These are phyloP conservation scores for Danionella dracula DNA, from an alignment of 2,797 vertebrate genomes.

Conservation along the genomic window DNA sequence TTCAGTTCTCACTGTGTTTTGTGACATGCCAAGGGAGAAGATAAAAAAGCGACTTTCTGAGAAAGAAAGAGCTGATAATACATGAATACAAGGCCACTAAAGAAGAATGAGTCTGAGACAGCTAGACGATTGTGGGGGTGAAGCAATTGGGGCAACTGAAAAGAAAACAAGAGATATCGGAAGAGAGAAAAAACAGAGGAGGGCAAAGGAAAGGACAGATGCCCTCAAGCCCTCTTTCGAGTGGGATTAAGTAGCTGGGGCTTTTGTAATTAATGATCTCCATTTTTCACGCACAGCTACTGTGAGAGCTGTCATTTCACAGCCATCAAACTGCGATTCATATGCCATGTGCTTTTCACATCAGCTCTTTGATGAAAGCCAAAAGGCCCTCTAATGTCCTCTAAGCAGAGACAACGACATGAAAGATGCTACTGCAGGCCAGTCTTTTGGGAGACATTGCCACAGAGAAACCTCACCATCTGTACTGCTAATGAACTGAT, in stretches of 20 bases:
- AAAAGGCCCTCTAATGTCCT: constrained; percentile 19
- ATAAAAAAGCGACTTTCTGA: constrained; percentile 2
- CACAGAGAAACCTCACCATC: constrained; percentile 14
- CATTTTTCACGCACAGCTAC: constrained; percentile 73
- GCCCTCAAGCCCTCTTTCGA: constrained; percentile 84
- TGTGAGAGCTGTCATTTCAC: constrained; percentile 80
- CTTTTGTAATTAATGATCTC: constrained; percentile 96
- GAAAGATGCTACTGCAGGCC: constrained; percentile 4
- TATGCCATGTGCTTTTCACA: constrained; percentile 44
- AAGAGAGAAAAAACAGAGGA: constrained; percentile 15
- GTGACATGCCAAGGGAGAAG: constrained; percentile 5
- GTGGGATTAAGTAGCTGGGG: constrained; percentile 85
- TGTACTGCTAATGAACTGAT: constrained; percentile 27
- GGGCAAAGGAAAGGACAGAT: constrained; percentile 31
- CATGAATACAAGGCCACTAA: neutral
- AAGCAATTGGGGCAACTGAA: constrained; percentile 2
- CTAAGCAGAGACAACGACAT: constrained; percentile 24
- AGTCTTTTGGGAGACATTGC: constrained; percentile 5
- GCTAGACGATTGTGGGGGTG: constrained; percentile 7
- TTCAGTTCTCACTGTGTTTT: constrained; percentile 8
- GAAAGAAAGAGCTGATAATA: constrained; percentile 15
- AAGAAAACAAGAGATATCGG: constrained; percentile 9
- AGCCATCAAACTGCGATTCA: constrained; percentile 72
- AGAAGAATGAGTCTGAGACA: constrained; percentile 6
- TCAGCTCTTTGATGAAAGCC: constrained; percentile 13